These are phyloP conservation scores for Zaprionus nigranus DNA, from an alignment of 1,140 invertebrate species.

Conservation along the genomic window DNA sequence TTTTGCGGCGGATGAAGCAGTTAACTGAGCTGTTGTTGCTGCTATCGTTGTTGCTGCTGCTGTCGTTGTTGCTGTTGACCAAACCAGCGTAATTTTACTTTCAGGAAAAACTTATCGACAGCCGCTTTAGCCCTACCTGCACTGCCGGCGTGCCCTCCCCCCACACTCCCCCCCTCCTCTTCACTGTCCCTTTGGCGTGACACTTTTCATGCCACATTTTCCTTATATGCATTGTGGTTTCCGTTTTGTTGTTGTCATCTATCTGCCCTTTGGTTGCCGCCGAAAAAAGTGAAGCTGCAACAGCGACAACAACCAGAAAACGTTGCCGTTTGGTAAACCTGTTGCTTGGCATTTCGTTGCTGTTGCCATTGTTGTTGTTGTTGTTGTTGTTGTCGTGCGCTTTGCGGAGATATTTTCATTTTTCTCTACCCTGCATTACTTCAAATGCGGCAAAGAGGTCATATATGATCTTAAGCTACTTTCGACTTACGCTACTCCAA, in stretches of 20 bases:
- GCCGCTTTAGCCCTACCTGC: background rate
- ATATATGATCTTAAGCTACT: background rate
- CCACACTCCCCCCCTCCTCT: background rate
- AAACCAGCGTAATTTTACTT: conserved; percentile 46
- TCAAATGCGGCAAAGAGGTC: background rate
- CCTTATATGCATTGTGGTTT: conserved; percentile 24
- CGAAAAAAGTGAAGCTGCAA: conserved; percentile 39
- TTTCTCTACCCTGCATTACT: conserved; percentile 15
- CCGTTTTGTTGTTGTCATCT: conserved; percentile 32
- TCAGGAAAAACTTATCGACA: conserved; percentile 48
- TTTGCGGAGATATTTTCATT: conserved; percentile 30
- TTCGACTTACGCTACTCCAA: background rate
- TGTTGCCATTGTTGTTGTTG: conserved; percentile 8
- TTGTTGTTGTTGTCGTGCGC: conserved; percentile 5
- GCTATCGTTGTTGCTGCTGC: conserved; percentile 19
- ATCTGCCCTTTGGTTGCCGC: conserved; percentile 35
- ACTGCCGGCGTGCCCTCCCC: too few species aligned
- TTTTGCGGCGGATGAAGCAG: conserved; percentile 46
- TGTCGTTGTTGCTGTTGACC: conserved; percentile 18
- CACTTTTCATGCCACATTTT: conserved; percentile 37
- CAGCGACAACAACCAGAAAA: conserved; percentile 26
- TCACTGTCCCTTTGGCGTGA: background rate
- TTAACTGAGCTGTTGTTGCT: conserved; percentile 18
- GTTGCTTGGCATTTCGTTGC: conserved; percentile 39
- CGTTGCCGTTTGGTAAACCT: conserved; percentile 36